These are phyloP conservation scores for Cygnus atratus DNA, from an alignment of 2,113 vertebrate genomes.

Conservation along the genomic window DNA sequence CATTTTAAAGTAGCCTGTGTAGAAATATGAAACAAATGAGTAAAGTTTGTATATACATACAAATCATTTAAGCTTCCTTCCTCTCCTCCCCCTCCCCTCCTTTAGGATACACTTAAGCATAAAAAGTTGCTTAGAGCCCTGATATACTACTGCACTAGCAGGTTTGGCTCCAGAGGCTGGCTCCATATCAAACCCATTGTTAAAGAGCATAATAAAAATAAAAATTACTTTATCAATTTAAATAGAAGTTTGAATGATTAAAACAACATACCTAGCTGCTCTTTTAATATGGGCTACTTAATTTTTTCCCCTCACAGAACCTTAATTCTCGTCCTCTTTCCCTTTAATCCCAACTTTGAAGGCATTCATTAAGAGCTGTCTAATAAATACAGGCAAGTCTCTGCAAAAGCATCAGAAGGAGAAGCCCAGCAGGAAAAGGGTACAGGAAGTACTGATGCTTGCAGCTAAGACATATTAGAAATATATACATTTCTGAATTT, in stretches of 20 bases:
- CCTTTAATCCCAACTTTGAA: conserved; percentile 53
- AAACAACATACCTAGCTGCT: conserved; percentile 36
- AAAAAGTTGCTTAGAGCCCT: conserved; percentile 2
- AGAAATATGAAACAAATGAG: neutral
- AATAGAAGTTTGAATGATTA: conserved; percentile 50
- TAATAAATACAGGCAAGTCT: conserved; percentile 59
- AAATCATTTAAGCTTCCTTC: neutral
- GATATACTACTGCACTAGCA: conserved; percentile 16
- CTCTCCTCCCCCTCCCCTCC: neutral
- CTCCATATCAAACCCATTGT: conserved; percentile 38
- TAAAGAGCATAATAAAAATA: conserved; percentile 43
- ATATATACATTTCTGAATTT: conserved; percentile 32
- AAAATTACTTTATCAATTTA: conserved; percentile 62
- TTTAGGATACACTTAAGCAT: neutral
- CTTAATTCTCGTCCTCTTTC: conserved; percentile 49
- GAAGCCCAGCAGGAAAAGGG: conserved; percentile 54
- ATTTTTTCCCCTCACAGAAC: conserved; percentile 3
- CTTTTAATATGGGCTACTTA: conserved; percentile 26
- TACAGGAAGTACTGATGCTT: conserved; percentile 44
- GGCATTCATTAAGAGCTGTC: conserved; percentile 31
- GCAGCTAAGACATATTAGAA: neutral
- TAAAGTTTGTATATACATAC: neutral
- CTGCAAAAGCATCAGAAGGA: conserved; percentile 48
- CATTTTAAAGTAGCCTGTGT: neutral
- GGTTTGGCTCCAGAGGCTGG: conserved; percentile 48